Evolutionary conservation across 2,888 invertebrate genomes (phyloP).

Genomic region (Xestia c-nigrum): DNA sequence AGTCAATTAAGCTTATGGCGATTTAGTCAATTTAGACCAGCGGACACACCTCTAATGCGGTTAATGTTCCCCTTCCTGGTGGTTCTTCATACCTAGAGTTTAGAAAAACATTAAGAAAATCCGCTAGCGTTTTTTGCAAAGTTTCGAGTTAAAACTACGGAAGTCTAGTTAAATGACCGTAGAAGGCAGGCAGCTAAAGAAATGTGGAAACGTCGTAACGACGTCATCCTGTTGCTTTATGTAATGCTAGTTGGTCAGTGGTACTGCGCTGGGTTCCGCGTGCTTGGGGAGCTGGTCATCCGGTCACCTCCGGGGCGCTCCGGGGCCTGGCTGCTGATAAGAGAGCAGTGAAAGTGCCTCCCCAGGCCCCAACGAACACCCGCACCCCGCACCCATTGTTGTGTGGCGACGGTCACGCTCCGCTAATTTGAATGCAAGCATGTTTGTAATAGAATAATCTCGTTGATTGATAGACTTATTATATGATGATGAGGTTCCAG

Average conservation of each 20-base stretch:
- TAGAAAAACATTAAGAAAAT: slow-evolving; percentile 38
- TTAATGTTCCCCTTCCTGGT: slow-evolving; percentile 42
- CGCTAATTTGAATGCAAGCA: slow-evolving; percentile 83
- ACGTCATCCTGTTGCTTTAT: slow-evolving; percentile 65
- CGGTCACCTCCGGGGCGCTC: slow-evolving; percentile 64
- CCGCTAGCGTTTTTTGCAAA: slow-evolving; percentile 37
- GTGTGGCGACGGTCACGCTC: slow-evolving; percentile 82
- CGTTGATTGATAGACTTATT: slow-evolving; percentile 86
- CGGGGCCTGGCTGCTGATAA: slow-evolving; percentile 73
- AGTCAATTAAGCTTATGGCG: slow-evolving; percentile 6
- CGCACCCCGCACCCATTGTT: slow-evolving; percentile 76
- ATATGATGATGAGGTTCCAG: slow-evolving; percentile 85
- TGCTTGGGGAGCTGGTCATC: slow-evolving; percentile 63
- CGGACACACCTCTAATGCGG: slow-evolving; percentile 30
- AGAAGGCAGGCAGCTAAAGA: slow-evolving; percentile 57
- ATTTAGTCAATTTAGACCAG: slow-evolving; percentile 27
- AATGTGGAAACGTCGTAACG: slow-evolving; percentile 63
- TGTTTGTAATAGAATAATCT: slow-evolving; percentile 84
- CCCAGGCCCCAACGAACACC: slow-evolving; percentile 62
- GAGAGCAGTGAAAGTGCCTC: slow-evolving; percentile 80
- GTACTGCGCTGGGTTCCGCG: slow-evolving; percentile 55
- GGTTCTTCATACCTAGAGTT: slow-evolving; percentile 15
- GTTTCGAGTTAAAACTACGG: slow-evolving; percentile 49
- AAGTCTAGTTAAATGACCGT: slow-evolving; percentile 58
- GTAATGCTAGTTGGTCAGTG: slow-evolving; percentile 60